Percentiles rank a stretch among this genome's conserved stretches.
phyloP scores from a whole-genome alignment of 35 echinoderm and acorn worm species.

The Diadema setosum region DNA sequence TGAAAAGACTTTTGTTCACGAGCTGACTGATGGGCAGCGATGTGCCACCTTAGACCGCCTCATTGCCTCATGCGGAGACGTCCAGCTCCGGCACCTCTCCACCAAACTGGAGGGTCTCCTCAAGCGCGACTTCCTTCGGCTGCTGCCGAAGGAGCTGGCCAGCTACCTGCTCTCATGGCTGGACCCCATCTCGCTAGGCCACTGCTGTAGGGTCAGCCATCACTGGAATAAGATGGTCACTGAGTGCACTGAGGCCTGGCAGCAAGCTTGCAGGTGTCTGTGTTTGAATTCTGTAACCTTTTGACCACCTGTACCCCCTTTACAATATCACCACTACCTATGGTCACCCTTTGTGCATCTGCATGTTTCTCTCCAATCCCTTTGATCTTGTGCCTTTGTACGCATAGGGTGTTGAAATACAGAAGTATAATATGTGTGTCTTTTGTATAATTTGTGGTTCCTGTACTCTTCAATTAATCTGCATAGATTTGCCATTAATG shows the following conservation, averaged over 20 bases:
- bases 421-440: too few species aligned
- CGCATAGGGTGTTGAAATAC: too few species aligned
- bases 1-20: slow-evolving; percentile 22
- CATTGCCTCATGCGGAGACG: slow-evolving; percentile 47
- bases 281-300: too few species aligned
- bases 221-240: slow-evolving; percentile 91
- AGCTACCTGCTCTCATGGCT: slow-evolving; percentile 87
- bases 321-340: too few species aligned
- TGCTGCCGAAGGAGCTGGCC: slow-evolving; percentile 70
- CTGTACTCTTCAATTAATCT: too few species aligned
- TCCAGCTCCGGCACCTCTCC: slow-evolving; percentile 66
- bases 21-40: slow-evolving; percentile 53
- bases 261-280: slow-evolving; percentile 65
- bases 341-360: too few species aligned
- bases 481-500: too few species aligned
- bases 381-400: too few species aligned
- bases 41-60: slow-evolving; percentile 31
- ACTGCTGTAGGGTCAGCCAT: slow-evolving; percentile 73
- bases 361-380: too few species aligned
- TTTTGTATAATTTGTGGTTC: too few species aligned
- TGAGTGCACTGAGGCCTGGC: slow-evolving; percentile 82
- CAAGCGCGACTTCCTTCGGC: slow-evolving; percentile 85
- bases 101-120: slow-evolving; percentile 78
- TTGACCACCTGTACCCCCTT: too few species aligned
- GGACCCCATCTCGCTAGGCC: slow-evolving; percentile 66